phyloP scores from a whole-genome alignment of 2,888 invertebrate genomes.

The Diarsia brunnea region DNA sequence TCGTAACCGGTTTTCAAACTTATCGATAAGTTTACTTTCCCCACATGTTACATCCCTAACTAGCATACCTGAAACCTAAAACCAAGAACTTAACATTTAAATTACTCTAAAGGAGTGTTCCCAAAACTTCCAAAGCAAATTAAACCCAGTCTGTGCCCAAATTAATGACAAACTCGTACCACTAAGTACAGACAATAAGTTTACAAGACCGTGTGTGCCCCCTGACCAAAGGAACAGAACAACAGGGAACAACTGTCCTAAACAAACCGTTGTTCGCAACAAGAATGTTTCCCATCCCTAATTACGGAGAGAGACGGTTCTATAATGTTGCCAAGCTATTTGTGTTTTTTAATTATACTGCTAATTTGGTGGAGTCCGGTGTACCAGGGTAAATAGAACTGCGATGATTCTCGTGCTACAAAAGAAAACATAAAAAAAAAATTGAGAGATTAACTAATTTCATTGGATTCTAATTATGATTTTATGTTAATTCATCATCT shows the following conservation, averaged over 20 bases:
- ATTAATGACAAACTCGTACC: conserved; percentile 36
- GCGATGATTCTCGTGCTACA: not conserved
- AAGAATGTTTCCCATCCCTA: conserved; percentile 57
- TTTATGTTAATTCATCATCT: no score
- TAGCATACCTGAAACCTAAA: not conserved
- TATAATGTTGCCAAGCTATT: conserved; percentile 54
- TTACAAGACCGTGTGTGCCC: conserved; percentile 53
- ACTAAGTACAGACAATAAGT: conserved; percentile 41
- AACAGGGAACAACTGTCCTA: conserved; percentile 62
- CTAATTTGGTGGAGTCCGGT: conserved; percentile 34
- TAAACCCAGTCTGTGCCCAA: conserved; percentile 28
- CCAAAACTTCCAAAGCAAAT: conserved; percentile 25
- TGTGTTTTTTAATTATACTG: conserved; percentile 55
- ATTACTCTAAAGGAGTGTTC: conserved; percentile 20
- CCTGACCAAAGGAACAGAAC: conserved; percentile 45
- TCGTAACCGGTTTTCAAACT: not conserved
- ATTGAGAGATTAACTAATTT: not conserved
- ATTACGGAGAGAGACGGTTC: conserved; percentile 52
- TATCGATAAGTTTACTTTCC: not conserved
- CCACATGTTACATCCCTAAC: not conserved
- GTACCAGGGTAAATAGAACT: conserved; percentile 18
- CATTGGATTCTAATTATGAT: not conserved
- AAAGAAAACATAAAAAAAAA: not conserved
- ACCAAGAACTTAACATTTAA: conserved; percentile 6
- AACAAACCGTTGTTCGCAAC: conserved; percentile 62